A percentile compares a stretch with the other conserved stretches of the same genome.
phyloP scores from a whole-genome alignment of 2,113 vertebrate species.

The Gnathonemus longibarbis region DNA sequence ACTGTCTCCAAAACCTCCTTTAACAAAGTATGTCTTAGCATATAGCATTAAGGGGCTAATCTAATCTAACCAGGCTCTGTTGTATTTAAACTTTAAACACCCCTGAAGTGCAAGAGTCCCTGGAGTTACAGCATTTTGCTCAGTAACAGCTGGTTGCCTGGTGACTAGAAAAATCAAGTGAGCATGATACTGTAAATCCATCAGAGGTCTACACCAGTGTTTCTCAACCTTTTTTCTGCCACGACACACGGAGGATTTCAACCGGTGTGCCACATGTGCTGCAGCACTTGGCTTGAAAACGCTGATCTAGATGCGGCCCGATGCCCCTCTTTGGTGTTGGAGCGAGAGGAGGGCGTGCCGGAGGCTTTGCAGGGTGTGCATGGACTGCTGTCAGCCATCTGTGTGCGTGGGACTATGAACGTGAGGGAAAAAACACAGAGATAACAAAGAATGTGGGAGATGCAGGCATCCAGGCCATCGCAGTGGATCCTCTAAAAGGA shows the following conservation, averaged over 20 bases:
- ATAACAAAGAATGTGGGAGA: background rate
- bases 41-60: background rate
- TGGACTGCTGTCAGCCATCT: background rate
- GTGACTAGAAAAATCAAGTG: constrained; percentile 9
- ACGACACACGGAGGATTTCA: background rate
- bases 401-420: background rate
- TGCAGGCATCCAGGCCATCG: background rate
- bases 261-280: background rate
- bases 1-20: background rate
- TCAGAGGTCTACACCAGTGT: background rate
- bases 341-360: background rate
- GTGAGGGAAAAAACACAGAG: background rate
- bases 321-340: background rate
- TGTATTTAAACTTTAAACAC: background rate
- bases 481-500: background rate
- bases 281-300: background rate
- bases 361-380: background rate
- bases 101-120: background rate
- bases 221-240: background rate
- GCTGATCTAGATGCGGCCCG: background rate
- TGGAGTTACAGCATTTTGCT: background rate
- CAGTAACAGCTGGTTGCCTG: constrained; percentile 19
- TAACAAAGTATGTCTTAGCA: background rate
- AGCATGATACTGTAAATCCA: background rate
- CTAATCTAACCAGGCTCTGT: background rate